Conservation (phyloP, 2,888 invertebrate genomes). For the Brenthis hecate region DNA sequence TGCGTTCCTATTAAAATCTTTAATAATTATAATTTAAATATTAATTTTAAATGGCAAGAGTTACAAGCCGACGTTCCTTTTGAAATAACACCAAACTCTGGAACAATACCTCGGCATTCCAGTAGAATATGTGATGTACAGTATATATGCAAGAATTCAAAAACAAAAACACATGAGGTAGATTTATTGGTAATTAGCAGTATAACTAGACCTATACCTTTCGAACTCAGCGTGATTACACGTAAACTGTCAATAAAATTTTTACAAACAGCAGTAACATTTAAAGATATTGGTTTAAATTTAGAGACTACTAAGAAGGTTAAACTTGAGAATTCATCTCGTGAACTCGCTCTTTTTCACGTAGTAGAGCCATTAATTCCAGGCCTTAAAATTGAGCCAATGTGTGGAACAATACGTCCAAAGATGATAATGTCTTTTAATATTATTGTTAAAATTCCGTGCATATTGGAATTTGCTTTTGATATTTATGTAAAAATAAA, state of each 20-base stretch:
- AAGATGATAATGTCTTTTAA: slow-evolving; percentile 74
- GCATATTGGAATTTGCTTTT: slow-evolving; percentile 65
- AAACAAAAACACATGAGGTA: slow-evolving; percentile 68
- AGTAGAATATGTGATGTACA: slow-evolving; percentile 65
- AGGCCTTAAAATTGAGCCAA: slow-evolving; percentile 76
- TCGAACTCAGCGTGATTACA: slow-evolving; percentile 65
- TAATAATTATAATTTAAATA: slow-evolving; percentile 64
- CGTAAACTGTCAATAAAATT: slow-evolving; percentile 72
- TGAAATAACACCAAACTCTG: slow-evolving; percentile 61
- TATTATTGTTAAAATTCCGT: slow-evolving; percentile 69
- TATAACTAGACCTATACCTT: slow-evolving; percentile 48
- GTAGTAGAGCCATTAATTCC: slow-evolving; percentile 75
- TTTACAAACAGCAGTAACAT: slow-evolving; percentile 57
- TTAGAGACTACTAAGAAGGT: slow-evolving; percentile 68
- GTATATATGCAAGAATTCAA: slow-evolving; percentile 61
- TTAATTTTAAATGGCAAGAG: slow-evolving; percentile 63
- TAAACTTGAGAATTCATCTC: slow-evolving; percentile 78
- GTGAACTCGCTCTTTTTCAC: slow-evolving; percentile 74
- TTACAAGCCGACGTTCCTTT: slow-evolving; percentile 62
- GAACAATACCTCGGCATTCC: slow-evolving; percentile 58
- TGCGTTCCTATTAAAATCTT: slow-evolving; percentile 64
- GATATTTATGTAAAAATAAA: slow-evolving; percentile 70
- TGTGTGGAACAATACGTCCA: slow-evolving; percentile 75
- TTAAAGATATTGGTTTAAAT: slow-evolving; percentile 72
- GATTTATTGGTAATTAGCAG: slow-evolving; percentile 54